Evolutionary conservation across 1,140 invertebrate genomes (phyloP).

Genomic region (Drosophila serrata): DNA sequence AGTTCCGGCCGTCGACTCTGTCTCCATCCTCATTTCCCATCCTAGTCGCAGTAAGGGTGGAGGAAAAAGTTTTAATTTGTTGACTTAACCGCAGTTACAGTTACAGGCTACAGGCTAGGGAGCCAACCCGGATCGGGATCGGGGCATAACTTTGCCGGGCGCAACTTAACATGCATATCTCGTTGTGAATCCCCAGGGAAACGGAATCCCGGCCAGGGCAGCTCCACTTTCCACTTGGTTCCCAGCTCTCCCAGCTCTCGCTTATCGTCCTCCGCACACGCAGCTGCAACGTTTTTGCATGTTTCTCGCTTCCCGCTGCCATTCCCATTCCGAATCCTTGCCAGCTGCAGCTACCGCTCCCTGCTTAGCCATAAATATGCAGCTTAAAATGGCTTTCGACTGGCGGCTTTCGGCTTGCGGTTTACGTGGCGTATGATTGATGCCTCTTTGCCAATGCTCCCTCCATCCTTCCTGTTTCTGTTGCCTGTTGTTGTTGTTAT

Average conservation of each 20-base stretch:
- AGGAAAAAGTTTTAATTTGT: conserved; percentile 82
- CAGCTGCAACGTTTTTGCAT: conserved; percentile 74
- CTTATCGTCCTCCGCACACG: conserved; percentile 75
- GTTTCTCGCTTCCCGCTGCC: conserved; percentile 21
- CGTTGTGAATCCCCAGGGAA: conserved; percentile 64
- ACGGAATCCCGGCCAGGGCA: conserved; percentile 21
- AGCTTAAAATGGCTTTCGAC: conserved; percentile 83
- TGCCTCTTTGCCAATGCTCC: conserved; percentile 50
- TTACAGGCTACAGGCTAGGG: conserved; percentile 38
- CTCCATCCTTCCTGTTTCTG: conserved; percentile 6
- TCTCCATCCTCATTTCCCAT: conserved; percentile 50
- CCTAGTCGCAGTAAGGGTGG: neutral
- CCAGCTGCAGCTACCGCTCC: conserved; percentile 27
- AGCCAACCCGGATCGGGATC: conserved; percentile 41
- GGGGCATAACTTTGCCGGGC: conserved; percentile 74
- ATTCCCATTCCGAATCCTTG: conserved; percentile 15
- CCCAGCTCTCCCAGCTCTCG: conserved; percentile 32
- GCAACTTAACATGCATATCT: conserved; percentile 82
- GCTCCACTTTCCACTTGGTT: neutral
- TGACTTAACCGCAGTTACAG: conserved; percentile 83
- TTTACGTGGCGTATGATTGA: conserved; percentile 82
- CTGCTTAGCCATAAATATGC: conserved; percentile 81
- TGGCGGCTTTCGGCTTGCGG: conserved; percentile 78
- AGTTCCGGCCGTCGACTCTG: conserved; percentile 49
- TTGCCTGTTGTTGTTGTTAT: conserved; percentile 1